phyloP scores from a whole-genome alignment of 35 echinoderm and acorn worm genomes.

The Holothuria glaberrima region DNA sequence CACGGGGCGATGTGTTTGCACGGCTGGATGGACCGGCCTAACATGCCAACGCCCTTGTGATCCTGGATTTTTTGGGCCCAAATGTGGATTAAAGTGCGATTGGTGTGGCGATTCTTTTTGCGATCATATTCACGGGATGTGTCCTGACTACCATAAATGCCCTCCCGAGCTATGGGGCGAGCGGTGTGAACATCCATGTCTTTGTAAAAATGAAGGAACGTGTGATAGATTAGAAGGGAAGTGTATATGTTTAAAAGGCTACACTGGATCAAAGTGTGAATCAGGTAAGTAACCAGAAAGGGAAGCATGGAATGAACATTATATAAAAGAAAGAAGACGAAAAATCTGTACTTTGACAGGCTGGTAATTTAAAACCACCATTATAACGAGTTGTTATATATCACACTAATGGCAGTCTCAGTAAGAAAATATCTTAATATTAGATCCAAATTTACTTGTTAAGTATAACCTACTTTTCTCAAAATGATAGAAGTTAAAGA shows the following conservation, averaged over 20 bases:
- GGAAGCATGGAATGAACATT: too few species aligned
- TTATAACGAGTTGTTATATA: too few species aligned
- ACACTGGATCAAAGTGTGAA: not conserved
- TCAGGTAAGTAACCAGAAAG: constrained; percentile 27
- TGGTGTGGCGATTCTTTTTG: not conserved
- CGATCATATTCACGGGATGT: not conserved
- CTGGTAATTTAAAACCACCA: too few species aligned
- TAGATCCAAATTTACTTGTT: too few species aligned
- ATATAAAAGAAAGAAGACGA: too few species aligned
- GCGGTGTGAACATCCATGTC: constrained; percentile 23
- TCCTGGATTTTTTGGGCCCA: constrained; percentile 12
- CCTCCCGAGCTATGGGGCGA: not conserved
- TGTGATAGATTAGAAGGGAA: not conserved
- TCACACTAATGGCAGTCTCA: too few species aligned
- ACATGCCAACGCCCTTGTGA: constrained; percentile 41
- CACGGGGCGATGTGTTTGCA: constrained; percentile 38
- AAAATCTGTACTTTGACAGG: too few species aligned
- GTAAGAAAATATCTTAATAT: too few species aligned
- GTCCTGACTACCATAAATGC: not conserved
- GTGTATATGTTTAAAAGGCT: not conserved
- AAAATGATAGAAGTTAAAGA: too few species aligned
- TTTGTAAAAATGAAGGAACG: not conserved
- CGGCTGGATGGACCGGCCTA: constrained; percentile 38
- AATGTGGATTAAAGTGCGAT: not conserved
- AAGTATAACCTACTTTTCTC: too few species aligned